Percentiles rank a stretch among this genome's conserved stretches.
Conservation (phyloP, 1,140 invertebrate genomes). For the Pygmarrhopalites habei region DNA sequence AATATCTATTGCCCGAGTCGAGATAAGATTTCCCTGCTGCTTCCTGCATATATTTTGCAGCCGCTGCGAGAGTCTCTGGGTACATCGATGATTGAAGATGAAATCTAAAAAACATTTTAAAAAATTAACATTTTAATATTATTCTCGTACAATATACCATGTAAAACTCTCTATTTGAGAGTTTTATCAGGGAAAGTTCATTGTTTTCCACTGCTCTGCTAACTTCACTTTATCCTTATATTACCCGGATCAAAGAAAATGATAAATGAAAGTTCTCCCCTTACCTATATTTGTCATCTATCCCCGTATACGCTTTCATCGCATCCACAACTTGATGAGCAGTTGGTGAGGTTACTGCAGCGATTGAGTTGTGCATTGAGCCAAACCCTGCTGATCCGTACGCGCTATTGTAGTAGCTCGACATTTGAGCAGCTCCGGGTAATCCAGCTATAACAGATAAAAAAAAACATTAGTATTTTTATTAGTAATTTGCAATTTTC, state of each 20-base stretch:
- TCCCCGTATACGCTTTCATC: conserved; percentile 38
- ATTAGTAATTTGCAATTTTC: too few relatives aligned
- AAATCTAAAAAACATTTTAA: too few relatives aligned
- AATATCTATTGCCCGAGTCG: conserved; percentile 37
- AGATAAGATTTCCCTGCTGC: conserved; percentile 37
- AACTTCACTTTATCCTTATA: too few relatives aligned
- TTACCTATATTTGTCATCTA: conserved; percentile 39
- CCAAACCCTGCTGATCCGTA: conserved; percentile 35
- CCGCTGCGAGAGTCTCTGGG: conserved; percentile 34
- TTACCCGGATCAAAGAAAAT: too few relatives aligned
- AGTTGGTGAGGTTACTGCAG: conserved; percentile 25
- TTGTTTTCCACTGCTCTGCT: too few relatives aligned
- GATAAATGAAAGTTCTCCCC: too few relatives aligned
- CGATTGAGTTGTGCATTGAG: conserved; percentile 35
- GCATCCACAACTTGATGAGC: conserved; percentile 38
- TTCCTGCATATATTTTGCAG: conserved; percentile 39
- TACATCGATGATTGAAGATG: conserved; percentile 38
- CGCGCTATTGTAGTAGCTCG: conserved; percentile 37
- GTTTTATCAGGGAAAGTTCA: too few relatives aligned
- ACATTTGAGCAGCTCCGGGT: conserved; percentile 37
- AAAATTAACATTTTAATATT: too few relatives aligned
- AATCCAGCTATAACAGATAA: conserved; percentile 33
- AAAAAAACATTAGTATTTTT: too few relatives aligned
- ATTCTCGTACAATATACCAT: too few relatives aligned
- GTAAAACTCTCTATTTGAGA: too few relatives aligned